Evolutionary conservation across 2,888 invertebrate genomes (phyloP).

Genomic region (Dicyrtomina minuta): DNA sequence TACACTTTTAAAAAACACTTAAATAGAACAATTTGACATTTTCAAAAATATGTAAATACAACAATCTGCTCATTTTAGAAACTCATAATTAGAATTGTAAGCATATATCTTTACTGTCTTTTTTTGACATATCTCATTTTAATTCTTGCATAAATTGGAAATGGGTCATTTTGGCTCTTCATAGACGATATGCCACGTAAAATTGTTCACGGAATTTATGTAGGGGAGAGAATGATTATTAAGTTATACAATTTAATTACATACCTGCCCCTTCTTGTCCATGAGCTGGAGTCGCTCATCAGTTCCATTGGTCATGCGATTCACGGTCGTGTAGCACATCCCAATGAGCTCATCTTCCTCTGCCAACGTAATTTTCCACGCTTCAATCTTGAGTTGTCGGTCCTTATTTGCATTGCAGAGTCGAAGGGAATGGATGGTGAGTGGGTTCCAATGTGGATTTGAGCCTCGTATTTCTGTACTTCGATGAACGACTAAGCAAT

Average conservation of each 20-base stretch:
- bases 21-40: too few species aligned
- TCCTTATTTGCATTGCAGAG: slow-evolving; percentile 62
- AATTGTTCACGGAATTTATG: too few species aligned
- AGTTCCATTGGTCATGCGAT: slow-evolving; percentile 55
- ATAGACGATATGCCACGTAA: too few species aligned
- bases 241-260: not conserved
- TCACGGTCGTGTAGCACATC: slow-evolving; percentile 58
- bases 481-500: slow-evolving; percentile 60
- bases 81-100: too few species aligned
- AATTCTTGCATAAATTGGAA: too few species aligned
- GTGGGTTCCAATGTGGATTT: slow-evolving; percentile 61
- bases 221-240: not conserved
- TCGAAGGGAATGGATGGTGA: slow-evolving; percentile 58
- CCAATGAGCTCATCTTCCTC: slow-evolving; percentile 59
- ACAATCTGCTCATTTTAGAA: too few species aligned
- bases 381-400: slow-evolving; percentile 60
- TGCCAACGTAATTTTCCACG: slow-evolving; percentile 58
- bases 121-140: too few species aligned
- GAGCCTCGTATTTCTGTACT: slow-evolving; percentile 60
- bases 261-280: not conserved
- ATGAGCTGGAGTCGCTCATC: slow-evolving; percentile 37
- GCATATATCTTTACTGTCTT: not conserved
- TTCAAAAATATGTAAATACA: too few species aligned
- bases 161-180: too few species aligned
- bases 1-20: too few species aligned